Percentiles rank a stretch among this genome's conserved stretches.
phyloP scores from a whole-genome alignment of 1,140 invertebrate species.

The Ceratoteleas bidentatus region DNA sequence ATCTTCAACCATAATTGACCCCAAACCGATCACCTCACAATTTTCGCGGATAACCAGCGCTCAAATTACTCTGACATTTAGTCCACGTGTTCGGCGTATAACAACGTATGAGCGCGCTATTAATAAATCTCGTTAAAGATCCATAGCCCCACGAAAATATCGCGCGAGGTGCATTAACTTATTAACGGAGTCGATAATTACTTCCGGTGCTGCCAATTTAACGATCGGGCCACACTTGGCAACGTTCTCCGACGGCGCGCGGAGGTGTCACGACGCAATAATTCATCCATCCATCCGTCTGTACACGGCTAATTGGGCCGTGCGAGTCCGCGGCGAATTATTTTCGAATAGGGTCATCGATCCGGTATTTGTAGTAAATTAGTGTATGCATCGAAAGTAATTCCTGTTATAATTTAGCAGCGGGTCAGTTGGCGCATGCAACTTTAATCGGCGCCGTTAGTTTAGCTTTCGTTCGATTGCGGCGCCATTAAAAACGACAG shows the following conservation, averaged over 20 bases:
- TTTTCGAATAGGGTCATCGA: slow-evolving; percentile 60
- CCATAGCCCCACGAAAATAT: slow-evolving; percentile 34
- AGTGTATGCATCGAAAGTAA: slow-evolving; percentile 37
- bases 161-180: slow-evolving; percentile 40
- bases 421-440: background rate
- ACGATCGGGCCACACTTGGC: slow-evolving; percentile 40
- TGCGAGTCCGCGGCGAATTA: slow-evolving; percentile 33
- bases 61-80: slow-evolving; percentile 9
- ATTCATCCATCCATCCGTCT: slow-evolving; percentile 45
- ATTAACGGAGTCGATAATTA: slow-evolving; percentile 59
- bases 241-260: slow-evolving; percentile 22
- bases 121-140: slow-evolving; percentile 47
- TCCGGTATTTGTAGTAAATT: slow-evolving; percentile 47
- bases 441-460: background rate
- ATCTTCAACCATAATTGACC: too few species aligned
- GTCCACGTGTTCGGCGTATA: slow-evolving; percentile 10
- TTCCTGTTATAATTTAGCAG: slow-evolving; percentile 26
- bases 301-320: slow-evolving; percentile 42
- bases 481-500: too few species aligned
- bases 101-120: slow-evolving; percentile 25
- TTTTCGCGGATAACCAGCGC: too few species aligned
- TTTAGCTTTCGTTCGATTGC: background rate
- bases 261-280: slow-evolving; percentile 30
- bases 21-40: too few species aligned
- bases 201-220: slow-evolving; percentile 63